phyloP scores from a whole-genome alignment of 2,113 vertebrate species.

The Toxostoma redivivum region DNA sequence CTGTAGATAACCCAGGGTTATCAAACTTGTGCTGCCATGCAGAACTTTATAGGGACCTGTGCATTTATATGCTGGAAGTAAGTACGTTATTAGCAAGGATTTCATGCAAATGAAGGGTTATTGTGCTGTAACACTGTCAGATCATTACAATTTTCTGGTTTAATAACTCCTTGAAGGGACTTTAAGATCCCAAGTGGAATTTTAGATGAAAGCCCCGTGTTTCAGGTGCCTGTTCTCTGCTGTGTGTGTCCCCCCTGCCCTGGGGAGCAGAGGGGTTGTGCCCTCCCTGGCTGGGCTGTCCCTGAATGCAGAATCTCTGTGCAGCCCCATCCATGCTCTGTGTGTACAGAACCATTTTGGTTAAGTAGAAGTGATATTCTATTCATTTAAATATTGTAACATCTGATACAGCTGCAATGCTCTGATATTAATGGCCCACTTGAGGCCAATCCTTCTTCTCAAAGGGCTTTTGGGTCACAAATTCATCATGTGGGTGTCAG shows the following conservation, averaged over 20 bases:
- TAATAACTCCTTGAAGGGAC: neutral
- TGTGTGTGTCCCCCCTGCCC: neutral
- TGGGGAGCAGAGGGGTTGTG: neutral
- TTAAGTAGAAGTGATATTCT: neutral
- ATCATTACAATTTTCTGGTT: neutral
- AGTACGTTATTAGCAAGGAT: fast-evolving
- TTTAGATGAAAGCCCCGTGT: fast-evolving
- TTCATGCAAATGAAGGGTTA: neutral
- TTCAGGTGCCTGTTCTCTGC: neutral
- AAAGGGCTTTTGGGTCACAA: neutral
- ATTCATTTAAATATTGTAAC: conserved; percentile 29
- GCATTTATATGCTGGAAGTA: fast-evolving
- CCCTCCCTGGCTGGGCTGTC: neutral
- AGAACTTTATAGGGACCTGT: neutral
- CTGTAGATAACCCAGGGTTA: fast-evolving
- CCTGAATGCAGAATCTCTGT: fast-evolving
- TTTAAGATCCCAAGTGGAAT: neutral
- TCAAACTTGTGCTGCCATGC: neutral
- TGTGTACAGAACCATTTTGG: neutral
- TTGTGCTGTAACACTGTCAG: neutral
- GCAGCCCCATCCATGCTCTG: neutral
- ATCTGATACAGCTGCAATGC: neutral
- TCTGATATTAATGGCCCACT: conserved; percentile 49
- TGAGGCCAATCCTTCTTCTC: conserved; percentile 40
- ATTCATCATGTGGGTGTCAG: conserved; percentile 24